Percentiles rank a stretch among this genome's conserved stretches.
Evolutionary conservation across 2,888 invertebrate genomes (phyloP).

Genomic region (Agonopterix alstromeriana): DNA sequence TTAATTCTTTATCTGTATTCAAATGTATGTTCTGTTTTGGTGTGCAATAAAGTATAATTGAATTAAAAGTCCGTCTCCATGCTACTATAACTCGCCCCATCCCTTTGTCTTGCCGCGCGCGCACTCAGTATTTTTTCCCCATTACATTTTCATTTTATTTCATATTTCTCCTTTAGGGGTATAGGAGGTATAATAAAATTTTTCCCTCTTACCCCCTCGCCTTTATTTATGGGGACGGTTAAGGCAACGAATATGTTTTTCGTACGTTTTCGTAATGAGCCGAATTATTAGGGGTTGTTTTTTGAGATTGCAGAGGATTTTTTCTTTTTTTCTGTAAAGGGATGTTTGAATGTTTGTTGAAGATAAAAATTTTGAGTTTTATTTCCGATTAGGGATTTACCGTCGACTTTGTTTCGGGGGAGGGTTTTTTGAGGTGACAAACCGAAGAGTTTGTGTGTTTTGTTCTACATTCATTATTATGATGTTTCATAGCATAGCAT

Average conservation of each 20-base stretch:
- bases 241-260: conserved; percentile 70
- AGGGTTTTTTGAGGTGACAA: no score
- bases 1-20: no score
- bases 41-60: no score
- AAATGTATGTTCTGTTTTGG: no score
- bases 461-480: no score
- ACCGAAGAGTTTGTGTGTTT: no score
- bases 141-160: conserved; percentile 77
- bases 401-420: no score
- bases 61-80: conserved; percentile 30
- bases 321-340: conserved; percentile 13
- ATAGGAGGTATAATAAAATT: conserved; percentile 66
- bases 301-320: conserved; percentile 48
- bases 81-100: conserved; percentile 26
- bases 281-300: conserved; percentile 69
- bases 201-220: conserved; percentile 62
- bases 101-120: conserved; percentile 68
- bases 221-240: conserved; percentile 70
- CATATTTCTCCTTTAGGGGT: conserved; percentile 70
- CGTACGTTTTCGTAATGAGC: conserved; percentile 69
- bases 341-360: neutral
- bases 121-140: conserved; percentile 71
- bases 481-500: no score
- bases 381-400: neutral
- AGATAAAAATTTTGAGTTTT: neutral